Conservation (phyloP, 2,888 invertebrate genomes). For the Diarsia mendica region DNA sequence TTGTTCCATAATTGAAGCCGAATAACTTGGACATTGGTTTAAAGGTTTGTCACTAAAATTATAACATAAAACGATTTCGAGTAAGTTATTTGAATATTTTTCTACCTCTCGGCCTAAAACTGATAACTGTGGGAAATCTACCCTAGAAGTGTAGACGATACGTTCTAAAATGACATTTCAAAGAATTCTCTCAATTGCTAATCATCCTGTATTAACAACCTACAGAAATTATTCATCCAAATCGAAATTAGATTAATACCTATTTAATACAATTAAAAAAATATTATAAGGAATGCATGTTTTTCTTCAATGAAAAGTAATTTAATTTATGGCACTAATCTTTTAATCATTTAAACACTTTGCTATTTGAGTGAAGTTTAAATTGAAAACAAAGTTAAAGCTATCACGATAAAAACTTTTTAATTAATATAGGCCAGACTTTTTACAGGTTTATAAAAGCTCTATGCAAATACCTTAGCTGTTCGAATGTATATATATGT, state of each 20-base stretch:
- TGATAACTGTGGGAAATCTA: neutral
- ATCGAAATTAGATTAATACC: neutral
- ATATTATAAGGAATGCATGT: neutral
- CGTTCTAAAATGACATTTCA: neutral
- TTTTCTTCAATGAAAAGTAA: neutral
- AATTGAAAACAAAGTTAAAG: slow-evolving; percentile 31
- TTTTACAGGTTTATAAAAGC: neutral
- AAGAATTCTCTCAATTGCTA: neutral
- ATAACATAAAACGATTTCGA: no score
- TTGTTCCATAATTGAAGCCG: no score
- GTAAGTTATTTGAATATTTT: neutral
- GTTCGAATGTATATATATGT: neutral
- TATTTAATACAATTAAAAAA: neutral
- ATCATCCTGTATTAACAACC: neutral
- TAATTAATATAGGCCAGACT: slow-evolving; percentile 12
- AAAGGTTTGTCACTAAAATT: no score
- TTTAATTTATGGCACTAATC: neutral
- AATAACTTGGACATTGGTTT: no score
- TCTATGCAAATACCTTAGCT: slow-evolving; percentile 9
- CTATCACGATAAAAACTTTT: slow-evolving; percentile 23
- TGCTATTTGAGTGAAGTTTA: slow-evolving; percentile 17
- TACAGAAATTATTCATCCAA: neutral
- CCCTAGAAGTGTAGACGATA: neutral
- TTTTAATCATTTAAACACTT: slow-evolving; percentile 9
- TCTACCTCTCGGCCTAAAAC: neutral